phyloP scores from a whole-genome alignment of 2,888 invertebrate genomes.

The Andrena haemorrhoa region DNA sequence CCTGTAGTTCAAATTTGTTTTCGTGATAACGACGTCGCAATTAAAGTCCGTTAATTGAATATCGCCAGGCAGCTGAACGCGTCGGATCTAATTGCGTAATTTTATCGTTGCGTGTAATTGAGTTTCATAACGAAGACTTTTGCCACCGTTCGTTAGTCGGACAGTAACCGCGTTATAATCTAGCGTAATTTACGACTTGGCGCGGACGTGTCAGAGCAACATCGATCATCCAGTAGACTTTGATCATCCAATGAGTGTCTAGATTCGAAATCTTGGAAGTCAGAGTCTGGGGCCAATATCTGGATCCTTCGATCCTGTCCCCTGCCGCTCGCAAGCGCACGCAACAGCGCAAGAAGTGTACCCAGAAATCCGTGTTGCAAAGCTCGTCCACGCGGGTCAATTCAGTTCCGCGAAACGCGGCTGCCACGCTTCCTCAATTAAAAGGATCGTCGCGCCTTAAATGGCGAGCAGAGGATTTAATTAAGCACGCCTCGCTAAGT shows the following conservation, averaged over 20 bases:
- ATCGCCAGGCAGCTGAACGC: constrained; percentile 23
- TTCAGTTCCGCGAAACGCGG: constrained; percentile 15
- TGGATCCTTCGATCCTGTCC: background rate
- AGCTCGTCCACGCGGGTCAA: background rate
- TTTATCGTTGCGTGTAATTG: constrained; percentile 50
- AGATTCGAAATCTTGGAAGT: too few relatives aligned
- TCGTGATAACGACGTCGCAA: constrained; percentile 37
- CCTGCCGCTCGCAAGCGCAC: background rate
- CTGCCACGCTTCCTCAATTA: constrained; percentile 50
- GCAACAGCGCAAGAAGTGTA: background rate
- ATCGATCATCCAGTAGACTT: too few relatives aligned
- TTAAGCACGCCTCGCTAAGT: constrained; percentile 41
- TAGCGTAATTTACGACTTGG: constrained; percentile 1
- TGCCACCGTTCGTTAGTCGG: background rate
- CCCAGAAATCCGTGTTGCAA: background rate
- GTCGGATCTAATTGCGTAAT: constrained; percentile 41
- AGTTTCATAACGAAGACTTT: constrained; percentile 47
- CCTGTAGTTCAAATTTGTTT: constrained; percentile 21
- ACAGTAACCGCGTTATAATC: constrained; percentile 36
- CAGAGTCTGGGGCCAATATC: too few relatives aligned
- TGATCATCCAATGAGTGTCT: background rate
- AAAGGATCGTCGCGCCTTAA: constrained; percentile 55
- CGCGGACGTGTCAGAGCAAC: background rate
- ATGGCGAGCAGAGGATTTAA: constrained; percentile 52
- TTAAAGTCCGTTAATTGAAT: constrained; percentile 55